These are phyloP conservation scores for Danio choprae DNA, from an alignment of 2,797 vertebrate genomes.

Conservation along the genomic window DNA sequence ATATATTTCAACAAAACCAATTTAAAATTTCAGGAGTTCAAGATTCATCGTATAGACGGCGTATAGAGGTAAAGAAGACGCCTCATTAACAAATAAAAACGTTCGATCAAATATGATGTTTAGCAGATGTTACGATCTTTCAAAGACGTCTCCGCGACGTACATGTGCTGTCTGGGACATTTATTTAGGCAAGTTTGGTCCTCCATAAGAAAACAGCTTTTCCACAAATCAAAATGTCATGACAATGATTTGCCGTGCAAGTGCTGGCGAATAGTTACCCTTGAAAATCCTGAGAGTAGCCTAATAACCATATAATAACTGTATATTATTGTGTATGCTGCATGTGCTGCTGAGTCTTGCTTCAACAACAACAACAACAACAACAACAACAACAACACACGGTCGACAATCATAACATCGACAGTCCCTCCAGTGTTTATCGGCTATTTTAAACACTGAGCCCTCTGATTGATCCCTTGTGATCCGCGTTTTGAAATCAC, in stretches of 20 bases:
- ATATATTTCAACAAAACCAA: too few species aligned
- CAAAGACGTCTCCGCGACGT: too few species aligned
- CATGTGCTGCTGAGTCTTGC: neutral
- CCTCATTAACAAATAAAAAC: too few species aligned
- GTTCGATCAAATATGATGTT: too few species aligned
- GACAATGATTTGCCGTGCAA: neutral
- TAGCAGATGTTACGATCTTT: too few species aligned
- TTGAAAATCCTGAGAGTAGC: neutral
- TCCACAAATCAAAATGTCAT: neutral
- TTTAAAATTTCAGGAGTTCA: too few species aligned
- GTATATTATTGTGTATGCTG: neutral
- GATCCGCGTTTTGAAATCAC: constrained; percentile 57
- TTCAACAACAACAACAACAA: neutral
- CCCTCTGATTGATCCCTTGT: constrained; percentile 59
- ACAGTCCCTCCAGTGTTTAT: constrained; percentile 19
- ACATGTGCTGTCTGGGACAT: too few species aligned
- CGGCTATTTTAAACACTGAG: constrained; percentile 35
- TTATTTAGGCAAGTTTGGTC: too few species aligned
- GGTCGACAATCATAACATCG: constrained; percentile 4
- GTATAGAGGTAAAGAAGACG: too few species aligned
- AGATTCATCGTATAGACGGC: too few species aligned
- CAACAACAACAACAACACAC: neutral
- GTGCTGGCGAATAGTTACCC: neutral
- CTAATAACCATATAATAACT: neutral
- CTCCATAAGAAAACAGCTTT: neutral